Evolutionary conservation across 2,113 vertebrate genomes (phyloP), one percentile per base, ranked within the genome.

Genomic region (Candoia aspera): DNA sequence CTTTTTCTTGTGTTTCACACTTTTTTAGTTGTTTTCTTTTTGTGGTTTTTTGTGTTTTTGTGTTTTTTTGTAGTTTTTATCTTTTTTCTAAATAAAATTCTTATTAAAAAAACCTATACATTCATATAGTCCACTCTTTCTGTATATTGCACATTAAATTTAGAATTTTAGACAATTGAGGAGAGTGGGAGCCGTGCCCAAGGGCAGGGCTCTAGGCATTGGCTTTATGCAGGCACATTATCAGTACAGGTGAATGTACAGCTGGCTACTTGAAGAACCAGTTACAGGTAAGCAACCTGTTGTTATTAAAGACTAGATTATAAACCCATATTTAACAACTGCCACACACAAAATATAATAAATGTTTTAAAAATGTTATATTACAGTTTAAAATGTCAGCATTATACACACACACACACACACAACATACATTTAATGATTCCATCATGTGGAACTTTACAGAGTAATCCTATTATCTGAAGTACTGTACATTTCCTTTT

Each of bases 401-500:
- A 33, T 17, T 73, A 17, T 17, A 73, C 3, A 19, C 4, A 5
- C 12, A n/a, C 6, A 79, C 33, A 79, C 19, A 5, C 15, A 19
- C 68, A 73, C 68, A 73, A 49, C 15, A 33, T 33, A 15, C 15
- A 73, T 73, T 37, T 33, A 73, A 37, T 73, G 68, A 37, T 55
- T 26, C 4, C 26, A 6, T 90, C n/a, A 87, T 84, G 4, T 15
- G 94, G 92, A 58, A 85, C 9, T 86, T 57, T 11, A 93, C 42
- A 57, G 93, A 92, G 10, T 83, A 94, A 94, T 9, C 19, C 29
- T 49, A 3, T 95, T 55, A 84, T 62, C 95, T 49, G 90, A 0
- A 53, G 17, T 89, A 26, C 88, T 58, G 19, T 85, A 26, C 87
- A 42, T 86, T 91, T 37, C 94, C 0, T 95, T 92, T 96, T 95